Conservation (phyloP, 2,113 vertebrate genomes). For the Rhinogobius similis region DNA sequence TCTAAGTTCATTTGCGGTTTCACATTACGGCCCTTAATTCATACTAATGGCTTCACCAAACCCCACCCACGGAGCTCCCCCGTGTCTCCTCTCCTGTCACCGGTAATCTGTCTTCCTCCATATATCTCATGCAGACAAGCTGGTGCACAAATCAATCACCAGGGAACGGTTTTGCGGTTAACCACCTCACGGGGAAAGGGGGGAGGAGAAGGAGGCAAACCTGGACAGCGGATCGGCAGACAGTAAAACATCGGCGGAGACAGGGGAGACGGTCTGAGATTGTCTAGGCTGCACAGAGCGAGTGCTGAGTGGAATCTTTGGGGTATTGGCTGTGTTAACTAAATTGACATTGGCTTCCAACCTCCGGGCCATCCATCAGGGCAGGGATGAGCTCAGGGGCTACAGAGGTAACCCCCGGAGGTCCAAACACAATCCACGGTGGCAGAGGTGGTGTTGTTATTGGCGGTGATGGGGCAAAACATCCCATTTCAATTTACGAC, state of each 20-base stretch:
- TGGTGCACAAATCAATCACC: slow-evolving; percentile 53
- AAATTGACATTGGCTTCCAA: slow-evolving; percentile 71
- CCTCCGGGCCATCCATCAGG: slow-evolving; percentile 68
- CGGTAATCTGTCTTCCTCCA: slow-evolving; percentile 53
- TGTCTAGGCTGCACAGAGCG: slow-evolving; percentile 39
- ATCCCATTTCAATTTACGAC: background rate
- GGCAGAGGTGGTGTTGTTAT: slow-evolving; percentile 30
- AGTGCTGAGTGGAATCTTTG: slow-evolving; percentile 63
- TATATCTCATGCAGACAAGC: slow-evolving; percentile 67
- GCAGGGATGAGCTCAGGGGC: slow-evolving; percentile 35
- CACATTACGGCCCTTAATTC: slow-evolving; percentile 53
- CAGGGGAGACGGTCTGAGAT: slow-evolving; percentile 38
- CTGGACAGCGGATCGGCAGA: slow-evolving; percentile 58
- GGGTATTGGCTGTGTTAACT: slow-evolving; percentile 70
- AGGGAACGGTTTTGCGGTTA: slow-evolving; percentile 63
- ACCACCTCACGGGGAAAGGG: slow-evolving; percentile 48
- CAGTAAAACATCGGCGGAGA: slow-evolving; percentile 53
- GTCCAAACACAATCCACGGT: slow-evolving; percentile 38
- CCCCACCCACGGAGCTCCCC: slow-evolving; percentile 38
- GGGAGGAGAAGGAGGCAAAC: slow-evolving; percentile 16
- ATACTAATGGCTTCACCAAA: slow-evolving; percentile 56
- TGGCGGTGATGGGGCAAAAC: slow-evolving; percentile 28
- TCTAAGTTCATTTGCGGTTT: slow-evolving; percentile 24
- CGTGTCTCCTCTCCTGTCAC: slow-evolving; percentile 40
- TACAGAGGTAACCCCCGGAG: slow-evolving; percentile 42